phyloP scores from a whole-genome alignment of 1,140 invertebrate species.

The Drosophila paulistorum region DNA sequence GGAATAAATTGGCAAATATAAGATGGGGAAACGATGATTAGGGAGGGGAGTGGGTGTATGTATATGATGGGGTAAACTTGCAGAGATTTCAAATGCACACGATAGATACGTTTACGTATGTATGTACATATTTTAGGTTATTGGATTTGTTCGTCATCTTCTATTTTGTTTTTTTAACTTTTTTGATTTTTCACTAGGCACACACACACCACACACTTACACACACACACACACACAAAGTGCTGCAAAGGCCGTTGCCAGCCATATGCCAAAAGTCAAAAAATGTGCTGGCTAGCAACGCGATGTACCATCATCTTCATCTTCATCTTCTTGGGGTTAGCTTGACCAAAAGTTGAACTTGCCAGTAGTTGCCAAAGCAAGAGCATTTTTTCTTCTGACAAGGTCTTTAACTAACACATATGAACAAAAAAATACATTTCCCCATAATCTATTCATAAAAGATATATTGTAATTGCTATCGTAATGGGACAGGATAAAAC shows the following conservation, averaged over 20 bases:
- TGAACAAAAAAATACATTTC: neutral
- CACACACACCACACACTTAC: slow-evolving; percentile 42
- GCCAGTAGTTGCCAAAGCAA: neutral
- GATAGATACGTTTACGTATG: neutral
- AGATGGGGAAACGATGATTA: slow-evolving; percentile 11
- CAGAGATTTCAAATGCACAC: slow-evolving; percentile 50
- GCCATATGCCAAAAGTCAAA: slow-evolving; percentile 77
- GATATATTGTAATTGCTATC: neutral
- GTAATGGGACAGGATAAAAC: neutral
- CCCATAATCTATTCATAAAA: too few species aligned
- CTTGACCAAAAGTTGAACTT: slow-evolving; percentile 7
- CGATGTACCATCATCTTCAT: neutral
- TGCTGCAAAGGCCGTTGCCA: slow-evolving; percentile 70
- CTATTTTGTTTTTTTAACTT: neutral
- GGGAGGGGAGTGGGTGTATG: neutral
- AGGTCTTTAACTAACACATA: neutral
- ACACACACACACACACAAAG: slow-evolving; percentile 45
- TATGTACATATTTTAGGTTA: slow-evolving; percentile 33
- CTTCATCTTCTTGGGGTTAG: slow-evolving; percentile 2
- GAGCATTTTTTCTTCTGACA: neutral
- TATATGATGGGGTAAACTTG: neutral
- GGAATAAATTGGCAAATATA: slow-evolving; percentile 64
- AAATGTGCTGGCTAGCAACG: neutral
- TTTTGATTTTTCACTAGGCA: slow-evolving; percentile 49
- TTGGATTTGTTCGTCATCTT: slow-evolving; percentile 35